Evolutionary conservation across 2,888 invertebrate genomes (phyloP), one percentile per base, ranked within the genome.

Genomic region (Hydraecia micacea): DNA sequence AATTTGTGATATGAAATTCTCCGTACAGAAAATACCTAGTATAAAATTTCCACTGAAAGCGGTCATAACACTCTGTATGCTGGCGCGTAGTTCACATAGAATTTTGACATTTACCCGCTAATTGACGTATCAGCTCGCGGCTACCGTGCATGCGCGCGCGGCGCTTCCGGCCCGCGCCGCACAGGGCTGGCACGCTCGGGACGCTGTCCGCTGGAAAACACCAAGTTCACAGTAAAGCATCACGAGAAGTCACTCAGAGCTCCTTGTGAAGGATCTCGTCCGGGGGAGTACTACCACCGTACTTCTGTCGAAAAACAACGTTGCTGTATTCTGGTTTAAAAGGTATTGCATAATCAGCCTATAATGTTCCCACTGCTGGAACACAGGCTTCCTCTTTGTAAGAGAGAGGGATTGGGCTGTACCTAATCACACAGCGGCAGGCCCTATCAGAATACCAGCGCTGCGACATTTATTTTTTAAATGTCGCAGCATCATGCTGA

Each of bases 101-200:
- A 93, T 93, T 94, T 93, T 96, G 91, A 93, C 96, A 92, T 94
- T 91, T 93, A 91, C 92, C 86, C 90, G 96, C 94, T 96, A 96
- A 96, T 96, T 96, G 96, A 88, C 87, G 93, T 93, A 94, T 93
- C 94, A 94, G 95, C 91, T 89, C 92, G 91, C 90, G 83, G 93
- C 96, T 95, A 95, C 95, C 93, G 95, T 93, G 94, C 94, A 93
- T 91, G 91, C 87, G 88, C 86, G 81, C 86, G 92, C 91, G 91
- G 91, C 92, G 93, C 88, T 93, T 94, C 94, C 95, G 93, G 92
- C 80, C 85, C 25, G 67, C 21, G 18, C 42, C 32, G 32, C 49
- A 1, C n/a, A 83, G 84, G 79, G 84, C 67, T 84, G 79, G 2
- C 83, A 42, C 67, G n/a, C 28, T 7, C 1, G 8, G 25, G 11